These are phyloP conservation scores for Pollenia amentaria DNA, from an alignment of 2,888 invertebrate genomes.

Conservation along the genomic window DNA sequence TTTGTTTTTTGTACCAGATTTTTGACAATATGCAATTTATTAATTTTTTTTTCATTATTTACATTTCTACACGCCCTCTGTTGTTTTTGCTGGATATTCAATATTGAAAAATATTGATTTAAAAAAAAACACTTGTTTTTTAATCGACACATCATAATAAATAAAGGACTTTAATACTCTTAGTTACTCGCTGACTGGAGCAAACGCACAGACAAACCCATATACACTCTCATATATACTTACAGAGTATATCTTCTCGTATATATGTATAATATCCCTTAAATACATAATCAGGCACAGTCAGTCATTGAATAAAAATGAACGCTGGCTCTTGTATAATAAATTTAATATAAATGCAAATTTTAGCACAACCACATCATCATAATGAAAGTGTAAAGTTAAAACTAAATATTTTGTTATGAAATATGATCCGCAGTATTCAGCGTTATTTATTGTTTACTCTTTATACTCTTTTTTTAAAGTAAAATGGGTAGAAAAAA, in stretches of 20 bases:
- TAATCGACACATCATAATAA: conserved; percentile 72
- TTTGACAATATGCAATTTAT: conserved; percentile 66
- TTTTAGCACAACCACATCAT: conserved; percentile 64
- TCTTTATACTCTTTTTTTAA: conserved; percentile 18
- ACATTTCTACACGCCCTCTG: neutral
- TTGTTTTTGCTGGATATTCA: conserved; percentile 4
- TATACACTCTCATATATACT: conserved; percentile 17
- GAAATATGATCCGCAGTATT: conserved; percentile 70
- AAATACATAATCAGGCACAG: conserved; percentile 53
- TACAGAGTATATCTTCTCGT: conserved; percentile 2
- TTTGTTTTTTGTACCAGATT: conserved; percentile 27
- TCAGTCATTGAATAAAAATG: conserved; percentile 36
- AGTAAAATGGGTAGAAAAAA: conserved; percentile 12
- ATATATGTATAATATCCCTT: conserved; percentile 14
- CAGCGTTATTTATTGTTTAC: conserved; percentile 70
- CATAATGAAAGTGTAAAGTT: conserved; percentile 71
- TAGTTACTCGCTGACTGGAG: conserved; percentile 34
- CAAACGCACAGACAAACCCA: neutral
- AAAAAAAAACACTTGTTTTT: conserved; percentile 65
- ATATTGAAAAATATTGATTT: conserved; percentile 50
- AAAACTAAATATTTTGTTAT: conserved; percentile 73
- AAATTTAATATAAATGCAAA: conserved; percentile 75
- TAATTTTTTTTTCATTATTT: conserved; percentile 17
- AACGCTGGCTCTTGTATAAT: conserved; percentile 56
- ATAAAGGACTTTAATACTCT: conserved; percentile 66